A percentile compares a stretch with the other conserved stretches of the same genome.
Evolutionary conservation across 2,113 vertebrate species (phyloP).

Genomic region (Pachycephala philippinensis): DNA sequence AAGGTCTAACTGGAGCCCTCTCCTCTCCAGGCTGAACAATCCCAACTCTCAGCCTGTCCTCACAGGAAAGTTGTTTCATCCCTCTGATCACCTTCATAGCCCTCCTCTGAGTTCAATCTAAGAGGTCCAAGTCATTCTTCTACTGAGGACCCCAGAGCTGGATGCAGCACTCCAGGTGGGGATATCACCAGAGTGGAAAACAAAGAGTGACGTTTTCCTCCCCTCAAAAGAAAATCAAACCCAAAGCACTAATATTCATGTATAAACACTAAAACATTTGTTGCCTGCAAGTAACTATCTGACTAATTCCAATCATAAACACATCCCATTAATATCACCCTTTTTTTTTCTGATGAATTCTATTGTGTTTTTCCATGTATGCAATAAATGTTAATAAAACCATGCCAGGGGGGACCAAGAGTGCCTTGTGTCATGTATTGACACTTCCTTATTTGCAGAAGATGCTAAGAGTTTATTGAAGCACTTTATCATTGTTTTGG

Average conservation of each 20-base stretch:
- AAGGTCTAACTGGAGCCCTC: background rate
- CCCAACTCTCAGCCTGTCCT: background rate
- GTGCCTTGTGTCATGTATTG: background rate
- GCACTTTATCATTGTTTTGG: background rate
- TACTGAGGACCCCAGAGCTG: background rate
- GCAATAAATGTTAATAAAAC: background rate
- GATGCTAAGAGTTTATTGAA: background rate
- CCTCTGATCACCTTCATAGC: background rate
- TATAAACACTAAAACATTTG: background rate
- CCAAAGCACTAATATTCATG: background rate
- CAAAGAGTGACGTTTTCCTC: background rate
- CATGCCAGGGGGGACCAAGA: background rate
- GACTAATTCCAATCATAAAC: background rate
- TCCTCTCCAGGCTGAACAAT: background rate
- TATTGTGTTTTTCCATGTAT: background rate
- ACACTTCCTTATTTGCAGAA: background rate
- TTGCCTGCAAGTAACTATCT: background rate
- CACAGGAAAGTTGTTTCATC: background rate
- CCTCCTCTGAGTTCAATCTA: background rate
- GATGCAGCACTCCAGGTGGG: background rate
- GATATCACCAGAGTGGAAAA: background rate
- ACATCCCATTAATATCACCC: background rate
- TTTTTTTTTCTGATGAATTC: background rate
- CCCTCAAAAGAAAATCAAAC: background rate
- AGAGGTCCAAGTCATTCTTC: background rate